A percentile compares a stretch with the other conserved stretches of the same genome.
phyloP scores from a whole-genome alignment of 23 tunicate species.

The Phallusia fumigata region DNA sequence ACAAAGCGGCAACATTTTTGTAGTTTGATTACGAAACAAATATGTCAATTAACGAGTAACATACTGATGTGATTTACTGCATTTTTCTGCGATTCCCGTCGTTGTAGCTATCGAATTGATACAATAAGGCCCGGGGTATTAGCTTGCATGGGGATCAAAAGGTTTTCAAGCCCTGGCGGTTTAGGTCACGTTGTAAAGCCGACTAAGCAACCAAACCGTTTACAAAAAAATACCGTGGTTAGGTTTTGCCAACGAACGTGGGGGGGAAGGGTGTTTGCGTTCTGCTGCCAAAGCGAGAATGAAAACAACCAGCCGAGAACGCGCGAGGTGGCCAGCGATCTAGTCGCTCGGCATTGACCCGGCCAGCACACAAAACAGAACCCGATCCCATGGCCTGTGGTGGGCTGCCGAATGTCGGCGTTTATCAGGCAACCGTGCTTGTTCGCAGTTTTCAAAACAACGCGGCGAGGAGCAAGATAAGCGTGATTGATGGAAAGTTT shows the following conservation, averaged over 20 bases:
- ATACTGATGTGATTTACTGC: too few species aligned
- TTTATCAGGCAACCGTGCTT: constrained; percentile 2
- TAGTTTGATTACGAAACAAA: too few species aligned
- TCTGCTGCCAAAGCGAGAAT: background rate
- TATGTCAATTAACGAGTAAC: too few species aligned
- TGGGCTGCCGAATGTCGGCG: background rate
- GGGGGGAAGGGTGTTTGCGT: background rate
- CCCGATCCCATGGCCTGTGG: background rate
- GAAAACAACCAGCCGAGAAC: background rate
- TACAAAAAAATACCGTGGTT: too few species aligned
- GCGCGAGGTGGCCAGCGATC: background rate
- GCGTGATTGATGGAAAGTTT: constrained; percentile 13
- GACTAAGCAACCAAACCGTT: too few species aligned
- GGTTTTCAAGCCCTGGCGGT: background rate
- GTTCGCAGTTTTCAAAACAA: constrained; percentile 12
- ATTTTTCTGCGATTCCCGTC: too few species aligned
- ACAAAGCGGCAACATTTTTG: too few species aligned
- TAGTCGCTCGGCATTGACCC: background rate
- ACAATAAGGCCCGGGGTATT: background rate
- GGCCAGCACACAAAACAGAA: constrained; percentile 14
- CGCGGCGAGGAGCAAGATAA: background rate
- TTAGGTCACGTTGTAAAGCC: too few species aligned
- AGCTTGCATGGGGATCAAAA: background rate
- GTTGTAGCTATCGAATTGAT: background rate
- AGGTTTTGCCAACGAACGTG: background rate